Conservation (phyloP, 2,113 vertebrate genomes). For the Chaetorhynchus papuensis region DNA sequence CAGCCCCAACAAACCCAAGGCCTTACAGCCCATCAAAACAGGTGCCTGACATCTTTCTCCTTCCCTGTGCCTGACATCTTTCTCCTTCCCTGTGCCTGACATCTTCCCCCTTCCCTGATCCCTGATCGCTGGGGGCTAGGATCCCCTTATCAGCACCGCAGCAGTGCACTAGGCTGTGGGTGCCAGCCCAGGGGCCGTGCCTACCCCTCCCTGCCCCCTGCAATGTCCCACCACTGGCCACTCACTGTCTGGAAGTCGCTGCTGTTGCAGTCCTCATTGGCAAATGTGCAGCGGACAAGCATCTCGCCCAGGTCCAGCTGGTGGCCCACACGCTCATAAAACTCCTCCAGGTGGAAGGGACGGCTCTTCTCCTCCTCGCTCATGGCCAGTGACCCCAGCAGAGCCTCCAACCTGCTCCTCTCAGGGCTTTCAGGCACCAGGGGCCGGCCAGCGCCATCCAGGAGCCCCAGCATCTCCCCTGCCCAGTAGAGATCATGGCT, state of each 20-base stretch:
- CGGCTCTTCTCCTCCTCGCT: not conserved
- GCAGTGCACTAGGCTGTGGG: not conserved
- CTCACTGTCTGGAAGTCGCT: constrained; percentile 79
- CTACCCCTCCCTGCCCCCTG: not conserved
- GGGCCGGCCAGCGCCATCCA: not conserved
- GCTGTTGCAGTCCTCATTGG: constrained; percentile 44
- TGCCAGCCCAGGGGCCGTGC: not conserved
- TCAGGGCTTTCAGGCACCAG: not conserved
- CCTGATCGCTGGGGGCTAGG: fast-evolving
- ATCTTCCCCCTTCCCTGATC: not conserved
- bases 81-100: not conserved
- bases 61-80: not conserved
- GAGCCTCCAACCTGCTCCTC: not conserved
- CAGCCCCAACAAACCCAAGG: not conserved
- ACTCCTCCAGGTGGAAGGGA: constrained; percentile 56
- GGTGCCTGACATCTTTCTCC: not conserved
- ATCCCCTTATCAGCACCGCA: not conserved
- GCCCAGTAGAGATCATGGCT: constrained; percentile 55
- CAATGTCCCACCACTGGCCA: not conserved
- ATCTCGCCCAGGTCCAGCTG: constrained; percentile 64
- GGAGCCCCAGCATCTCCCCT: constrained; percentile 54
- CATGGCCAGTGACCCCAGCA: not conserved
- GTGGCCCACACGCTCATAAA: constrained; percentile 47
- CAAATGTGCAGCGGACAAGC: constrained; percentile 67
- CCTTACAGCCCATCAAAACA: not conserved